These are phyloP conservation scores for Donacobius atricapilla DNA, from an alignment of 2,113 vertebrate species.

Conservation along the genomic window DNA sequence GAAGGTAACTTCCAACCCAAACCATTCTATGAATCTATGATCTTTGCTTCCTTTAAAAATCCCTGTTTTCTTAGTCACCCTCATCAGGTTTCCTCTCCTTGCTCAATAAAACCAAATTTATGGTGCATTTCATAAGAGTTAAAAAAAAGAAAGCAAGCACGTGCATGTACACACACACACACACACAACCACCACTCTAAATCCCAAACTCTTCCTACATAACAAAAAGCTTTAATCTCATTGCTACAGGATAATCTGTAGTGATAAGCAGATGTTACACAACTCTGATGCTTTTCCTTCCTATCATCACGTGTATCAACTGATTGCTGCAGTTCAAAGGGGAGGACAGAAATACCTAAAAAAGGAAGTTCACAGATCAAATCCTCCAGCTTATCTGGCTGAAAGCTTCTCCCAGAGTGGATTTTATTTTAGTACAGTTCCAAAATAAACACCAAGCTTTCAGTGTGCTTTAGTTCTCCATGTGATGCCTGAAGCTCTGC, in stretches of 20 bases:
- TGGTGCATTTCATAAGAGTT: not conserved
- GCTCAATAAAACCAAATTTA: not conserved
- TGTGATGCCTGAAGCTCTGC: not conserved
- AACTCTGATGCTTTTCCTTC: conserved; percentile 13
- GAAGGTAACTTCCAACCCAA: not conserved
- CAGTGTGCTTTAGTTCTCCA: not conserved
- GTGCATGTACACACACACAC: too few species aligned
- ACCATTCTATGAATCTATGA: not conserved
- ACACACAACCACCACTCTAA: not conserved
- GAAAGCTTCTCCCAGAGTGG: conserved; percentile 27
- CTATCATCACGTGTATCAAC: not conserved
- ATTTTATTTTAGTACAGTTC: conserved; percentile 26
- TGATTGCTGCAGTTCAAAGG: not conserved
- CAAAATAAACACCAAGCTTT: conserved; percentile 27
- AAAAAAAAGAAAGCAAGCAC: not conserved
- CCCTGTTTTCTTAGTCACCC: not conserved
- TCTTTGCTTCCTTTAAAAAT: not conserved
- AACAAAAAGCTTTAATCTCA: conserved; percentile 47
- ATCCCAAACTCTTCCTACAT: not conserved
- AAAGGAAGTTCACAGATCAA: conserved; percentile 33
- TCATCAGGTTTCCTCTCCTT: not conserved
- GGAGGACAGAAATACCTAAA: conserved; percentile 14
- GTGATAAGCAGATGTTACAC: conserved; percentile 48
- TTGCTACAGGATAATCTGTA: conserved; percentile 46
- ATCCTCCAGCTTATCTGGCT: conserved; percentile 44